Conservation (phyloP, 2,113 vertebrate genomes). For the Trinectes maculatus region DNA sequence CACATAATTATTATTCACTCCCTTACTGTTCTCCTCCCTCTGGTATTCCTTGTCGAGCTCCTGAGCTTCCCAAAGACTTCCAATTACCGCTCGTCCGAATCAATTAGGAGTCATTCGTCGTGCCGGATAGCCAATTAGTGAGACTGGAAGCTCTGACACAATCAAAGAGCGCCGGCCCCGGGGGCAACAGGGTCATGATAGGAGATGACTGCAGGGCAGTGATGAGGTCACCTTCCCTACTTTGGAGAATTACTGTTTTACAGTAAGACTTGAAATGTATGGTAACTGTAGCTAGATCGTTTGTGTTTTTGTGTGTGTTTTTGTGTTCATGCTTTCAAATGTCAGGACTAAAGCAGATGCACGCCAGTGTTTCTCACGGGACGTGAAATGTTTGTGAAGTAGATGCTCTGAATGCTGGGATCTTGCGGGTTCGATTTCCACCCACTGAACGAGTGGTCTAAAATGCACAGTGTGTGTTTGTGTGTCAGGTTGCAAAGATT, state of each 20-base stretch:
- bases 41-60: conserved; percentile 13
- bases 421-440: not conserved
- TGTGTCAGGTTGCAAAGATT: not conserved
- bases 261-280: not conserved
- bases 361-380: not conserved
- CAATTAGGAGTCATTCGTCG: conserved; percentile 57
- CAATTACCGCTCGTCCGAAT: conserved; percentile 56
- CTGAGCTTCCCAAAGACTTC: conserved; percentile 48
- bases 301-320: conserved; percentile 8
- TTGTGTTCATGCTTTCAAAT: not conserved
- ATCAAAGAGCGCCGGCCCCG: conserved; percentile 12
- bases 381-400: not conserved
- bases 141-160: conserved; percentile 36
- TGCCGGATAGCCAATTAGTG: conserved; percentile 64
- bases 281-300: not conserved
- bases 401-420: not conserved
- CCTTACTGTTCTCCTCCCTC: not conserved
- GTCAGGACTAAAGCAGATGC: not conserved
- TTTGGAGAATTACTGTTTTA: not conserved
- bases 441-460: not conserved
- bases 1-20: conserved; percentile 33
- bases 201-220: not conserved
- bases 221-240: not conserved
- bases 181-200: conserved; percentile 11
- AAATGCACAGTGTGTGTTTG: not conserved